Conservation (phyloP, 1,140 invertebrate species). For the Apis mellifera region Amel_HAv3.1 CM009934.2:12983001-12983500, state of each 20-base stretch:
- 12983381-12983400: too few species aligned
- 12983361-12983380: fast-evolving
- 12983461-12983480: slow-evolving; percentile 85
- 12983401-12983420: slow-evolving; percentile 86
- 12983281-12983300: slow-evolving; percentile 62
- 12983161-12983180: slow-evolving; percentile 87
- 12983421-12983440: slow-evolving; percentile 92
- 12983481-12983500: slow-evolving; percentile 84
- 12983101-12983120: slow-evolving; percentile 52
- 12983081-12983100: slow-evolving; percentile 89
- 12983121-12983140: slow-evolving; percentile 79
- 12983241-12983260: slow-evolving; percentile 87
- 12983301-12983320: slow-evolving; percentile 60
- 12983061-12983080: slow-evolving; percentile 84
- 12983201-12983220: slow-evolving; percentile 83
- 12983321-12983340: not conserved
- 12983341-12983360: too few species aligned
- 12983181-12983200: slow-evolving; percentile 92
- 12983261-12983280: slow-evolving; percentile 77
- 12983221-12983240: slow-evolving; percentile 86
- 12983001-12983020: slow-evolving; percentile 87
- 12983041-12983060: slow-evolving; percentile 81
- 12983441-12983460: slow-evolving; percentile 83
- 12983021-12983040: slow-evolving; percentile 85
- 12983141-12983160: slow-evolving; percentile 83